Conservation (phyloP, 2,888 invertebrate genomes). For the Diplolepis rosae region DNA sequence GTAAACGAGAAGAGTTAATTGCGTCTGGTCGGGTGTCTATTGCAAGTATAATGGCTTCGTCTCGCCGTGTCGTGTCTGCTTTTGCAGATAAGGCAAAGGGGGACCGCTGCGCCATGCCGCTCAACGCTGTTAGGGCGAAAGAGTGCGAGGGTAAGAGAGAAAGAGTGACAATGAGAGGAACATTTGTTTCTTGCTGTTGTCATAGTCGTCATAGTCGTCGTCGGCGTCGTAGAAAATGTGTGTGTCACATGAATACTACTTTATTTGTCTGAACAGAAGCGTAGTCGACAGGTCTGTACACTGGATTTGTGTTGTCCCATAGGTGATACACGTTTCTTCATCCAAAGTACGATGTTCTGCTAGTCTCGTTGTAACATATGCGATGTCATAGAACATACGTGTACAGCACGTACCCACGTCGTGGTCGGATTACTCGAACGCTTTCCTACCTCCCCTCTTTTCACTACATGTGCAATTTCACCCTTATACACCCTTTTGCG, state of each 20-base stretch:
- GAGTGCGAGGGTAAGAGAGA: neutral
- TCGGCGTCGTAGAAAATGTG: constrained; percentile 8
- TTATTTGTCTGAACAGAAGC: constrained; percentile 13
- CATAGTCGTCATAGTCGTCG: neutral
- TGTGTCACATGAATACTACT: constrained; percentile 25
- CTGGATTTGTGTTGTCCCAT: constrained; percentile 16
- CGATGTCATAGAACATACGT: constrained; percentile 7
- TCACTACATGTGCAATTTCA: constrained; percentile 28
- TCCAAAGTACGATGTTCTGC: constrained; percentile 13
- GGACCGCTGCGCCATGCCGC: neutral
- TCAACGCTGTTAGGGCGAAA: neutral
- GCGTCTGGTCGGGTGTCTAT: constrained; percentile 22
- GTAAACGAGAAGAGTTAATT: constrained; percentile 4
- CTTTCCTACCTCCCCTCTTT: constrained; percentile 12
- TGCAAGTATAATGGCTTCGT: constrained; percentile 25
- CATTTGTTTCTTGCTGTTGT: constrained; percentile 15
- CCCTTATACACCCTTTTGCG: neutral
- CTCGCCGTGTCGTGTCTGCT: constrained; percentile 4
- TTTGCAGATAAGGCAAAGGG: constrained; percentile 13
- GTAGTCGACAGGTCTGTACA: neutral
- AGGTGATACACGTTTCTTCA: constrained; percentile 15
- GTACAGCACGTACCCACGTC: constrained; percentile 10
- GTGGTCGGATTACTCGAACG: constrained; percentile 26
- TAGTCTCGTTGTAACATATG: constrained; percentile 11
- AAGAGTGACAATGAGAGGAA: constrained; percentile 18